phyloP scores from a whole-genome alignment of 2,888 invertebrate genomes.

The Myopa tessellatipennis region DNA sequence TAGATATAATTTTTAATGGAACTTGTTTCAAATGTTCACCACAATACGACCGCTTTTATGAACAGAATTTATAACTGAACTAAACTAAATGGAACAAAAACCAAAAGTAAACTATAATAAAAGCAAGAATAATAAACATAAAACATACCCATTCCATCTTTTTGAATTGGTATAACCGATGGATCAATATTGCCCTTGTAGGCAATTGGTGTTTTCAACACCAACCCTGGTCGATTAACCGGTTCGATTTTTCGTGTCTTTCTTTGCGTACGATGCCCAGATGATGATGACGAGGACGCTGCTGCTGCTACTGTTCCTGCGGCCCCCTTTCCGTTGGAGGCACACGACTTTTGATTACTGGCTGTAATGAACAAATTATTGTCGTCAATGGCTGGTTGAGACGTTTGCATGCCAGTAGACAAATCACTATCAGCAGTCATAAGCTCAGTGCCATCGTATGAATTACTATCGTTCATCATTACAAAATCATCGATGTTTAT shows the following conservation, averaged over 20 bases:
- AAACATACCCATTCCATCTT: conserved; percentile 87
- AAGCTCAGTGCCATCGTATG: conserved; percentile 65
- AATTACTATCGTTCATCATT: conserved; percentile 67
- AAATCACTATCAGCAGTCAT: conserved; percentile 56
- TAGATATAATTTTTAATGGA: too few relatives aligned
- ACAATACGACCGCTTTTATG: too few relatives aligned
- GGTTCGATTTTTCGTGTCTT: conserved; percentile 76
- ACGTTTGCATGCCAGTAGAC: conserved; percentile 47
- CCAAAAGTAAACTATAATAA: conserved; percentile 40
- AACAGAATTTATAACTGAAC: conserved; percentile 18
- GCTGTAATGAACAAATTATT: conserved; percentile 59
- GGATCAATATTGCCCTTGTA: conserved; percentile 84
- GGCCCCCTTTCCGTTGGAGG: conserved; percentile 33
- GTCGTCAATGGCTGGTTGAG: conserved; percentile 49
- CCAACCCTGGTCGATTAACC: conserved; percentile 79
- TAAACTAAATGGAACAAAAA: conserved; percentile 17
- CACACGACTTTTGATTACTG: conserved; percentile 56
- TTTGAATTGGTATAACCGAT: conserved; percentile 87
- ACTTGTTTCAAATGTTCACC: too few relatives aligned
- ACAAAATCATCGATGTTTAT: conserved; percentile 68
- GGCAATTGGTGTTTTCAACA: conserved; percentile 81
- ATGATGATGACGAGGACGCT: conserved; percentile 32
- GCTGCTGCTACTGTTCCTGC: conserved; percentile 23
- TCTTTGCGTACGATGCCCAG: conserved; percentile 59
- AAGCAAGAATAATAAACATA: conserved; percentile 46